Conservation (phyloP, 2,113 vertebrate species). For the Sceloporus tristichus region DNA sequence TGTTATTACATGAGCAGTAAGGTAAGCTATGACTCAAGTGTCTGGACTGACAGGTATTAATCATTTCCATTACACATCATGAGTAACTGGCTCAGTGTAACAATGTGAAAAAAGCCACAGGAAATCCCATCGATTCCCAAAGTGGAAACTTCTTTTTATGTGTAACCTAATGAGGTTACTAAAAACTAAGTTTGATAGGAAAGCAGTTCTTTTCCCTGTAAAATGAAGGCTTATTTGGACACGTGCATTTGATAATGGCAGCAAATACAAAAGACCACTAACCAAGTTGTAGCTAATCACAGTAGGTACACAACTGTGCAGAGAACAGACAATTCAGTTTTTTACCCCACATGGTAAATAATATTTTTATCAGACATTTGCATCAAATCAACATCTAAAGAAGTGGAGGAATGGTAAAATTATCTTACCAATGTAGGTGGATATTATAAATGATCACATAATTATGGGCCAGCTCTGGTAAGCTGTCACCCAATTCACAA, state of each 20-base stretch:
- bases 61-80: conserved; percentile 25
- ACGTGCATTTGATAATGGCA: not conserved
- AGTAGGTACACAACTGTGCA: not conserved
- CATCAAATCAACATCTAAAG: not conserved
- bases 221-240: not conserved
- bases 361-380: not conserved
- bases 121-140: conserved; percentile 20
- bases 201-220: not conserved
- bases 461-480: not conserved
- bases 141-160: not conserved
- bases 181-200: not conserved
- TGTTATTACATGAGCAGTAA: conserved; percentile 34
- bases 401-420: not conserved
- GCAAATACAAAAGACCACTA: not conserved
- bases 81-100: conserved; percentile 15
- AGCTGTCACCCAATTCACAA: not conserved
- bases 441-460: not conserved
- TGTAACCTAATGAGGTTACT: not conserved
- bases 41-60: conserved; percentile 20
- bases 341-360: not conserved
- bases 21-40: conserved; percentile 23
- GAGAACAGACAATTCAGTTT: not conserved
- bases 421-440: not conserved
- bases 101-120: conserved; percentile 2
- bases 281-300: not conserved